These are phyloP conservation scores for Drosophila lacertosa DNA, from an alignment of 1,140 invertebrate genomes.

Conservation along the genomic window DNA sequence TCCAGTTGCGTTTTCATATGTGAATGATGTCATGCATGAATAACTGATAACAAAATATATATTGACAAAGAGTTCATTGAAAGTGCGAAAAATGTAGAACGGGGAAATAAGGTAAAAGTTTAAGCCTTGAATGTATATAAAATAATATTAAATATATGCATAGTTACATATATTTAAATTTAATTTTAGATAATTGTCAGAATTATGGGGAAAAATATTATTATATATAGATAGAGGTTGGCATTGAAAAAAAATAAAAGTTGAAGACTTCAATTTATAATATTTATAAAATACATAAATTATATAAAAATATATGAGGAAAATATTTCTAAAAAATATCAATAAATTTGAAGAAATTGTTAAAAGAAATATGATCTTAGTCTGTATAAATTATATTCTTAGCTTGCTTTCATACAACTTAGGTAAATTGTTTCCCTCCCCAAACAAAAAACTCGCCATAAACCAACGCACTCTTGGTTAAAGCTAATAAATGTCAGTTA, in stretches of 20 bases:
- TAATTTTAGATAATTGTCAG: too few relatives aligned
- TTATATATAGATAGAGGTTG: too few relatives aligned
- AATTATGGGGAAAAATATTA: too few relatives aligned
- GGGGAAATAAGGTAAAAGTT: neutral
- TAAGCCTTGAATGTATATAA: neutral
- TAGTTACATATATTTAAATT: neutral
- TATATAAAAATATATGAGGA: too few relatives aligned
- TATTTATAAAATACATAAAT: too few relatives aligned
- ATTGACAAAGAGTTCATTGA: slow-evolving; percentile 48
- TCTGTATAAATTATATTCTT: too few relatives aligned
- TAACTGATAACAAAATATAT: slow-evolving; percentile 63
- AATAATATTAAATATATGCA: neutral
- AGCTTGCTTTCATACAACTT: too few relatives aligned
- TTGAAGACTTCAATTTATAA: too few relatives aligned
- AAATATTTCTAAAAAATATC: too few relatives aligned
- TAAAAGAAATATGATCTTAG: too few relatives aligned
- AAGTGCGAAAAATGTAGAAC: slow-evolving; percentile 27
- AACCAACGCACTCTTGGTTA: neutral
- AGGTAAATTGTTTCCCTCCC: neutral
- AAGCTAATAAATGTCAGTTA: slow-evolving; percentile 6
- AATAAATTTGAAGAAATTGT: too few relatives aligned
- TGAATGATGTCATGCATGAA: slow-evolving; percentile 78
- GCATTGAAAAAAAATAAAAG: too few relatives aligned
- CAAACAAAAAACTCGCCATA: neutral
- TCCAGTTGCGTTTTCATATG: slow-evolving; percentile 53